A percentile compares a stretch with the other conserved stretches of the same genome.
These are phyloP conservation scores for Sycophaga agraensis DNA, from an alignment of 1,140 invertebrate genomes.

Conservation along the genomic window DNA sequence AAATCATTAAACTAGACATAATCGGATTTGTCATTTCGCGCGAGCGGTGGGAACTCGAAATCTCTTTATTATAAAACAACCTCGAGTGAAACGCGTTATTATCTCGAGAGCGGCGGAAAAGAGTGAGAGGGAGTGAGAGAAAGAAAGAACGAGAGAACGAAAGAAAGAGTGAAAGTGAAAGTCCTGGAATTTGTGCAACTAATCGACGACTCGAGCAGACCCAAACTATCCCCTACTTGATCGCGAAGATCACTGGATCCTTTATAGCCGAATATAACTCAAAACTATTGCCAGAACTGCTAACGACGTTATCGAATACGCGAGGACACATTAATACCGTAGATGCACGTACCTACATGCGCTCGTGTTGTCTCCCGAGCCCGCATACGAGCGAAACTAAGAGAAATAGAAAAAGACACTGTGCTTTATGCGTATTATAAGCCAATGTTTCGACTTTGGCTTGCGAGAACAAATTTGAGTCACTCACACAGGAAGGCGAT, in stretches of 20 bases:
- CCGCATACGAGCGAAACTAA: background rate
- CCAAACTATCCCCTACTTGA: slow-evolving; percentile 8
- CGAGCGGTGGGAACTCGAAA: background rate
- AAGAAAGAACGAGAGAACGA: background rate
- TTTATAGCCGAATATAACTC: too few relatives aligned
- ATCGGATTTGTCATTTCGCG: slow-evolving; percentile 20
- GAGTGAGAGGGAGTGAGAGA: background rate
- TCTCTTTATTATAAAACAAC: slow-evolving; percentile 5
- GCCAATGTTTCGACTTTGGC: slow-evolving; percentile 49
- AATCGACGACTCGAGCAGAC: slow-evolving; percentile 13
- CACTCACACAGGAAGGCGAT: slow-evolving; percentile 7
- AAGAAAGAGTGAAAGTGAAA: background rate
- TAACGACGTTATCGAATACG: background rate
- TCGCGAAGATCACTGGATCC: too few relatives aligned
- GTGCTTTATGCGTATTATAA: slow-evolving; percentile 37
- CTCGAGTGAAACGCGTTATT: slow-evolving; percentile 10
- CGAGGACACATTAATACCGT: background rate
- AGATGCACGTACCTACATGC: too few relatives aligned
- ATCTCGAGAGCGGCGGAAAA: background rate
- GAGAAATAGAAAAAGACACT: slow-evolving; percentile 21
- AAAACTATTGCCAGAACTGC: slow-evolving; percentile 27
- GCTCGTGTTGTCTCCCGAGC: background rate
- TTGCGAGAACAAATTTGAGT: slow-evolving; percentile 32
- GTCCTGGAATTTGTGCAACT: slow-evolving; percentile 19
- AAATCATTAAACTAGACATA: slow-evolving; percentile 14